phyloP scores from a whole-genome alignment of 2,888 invertebrate genomes.

The Epinotia bilunana region DNA sequence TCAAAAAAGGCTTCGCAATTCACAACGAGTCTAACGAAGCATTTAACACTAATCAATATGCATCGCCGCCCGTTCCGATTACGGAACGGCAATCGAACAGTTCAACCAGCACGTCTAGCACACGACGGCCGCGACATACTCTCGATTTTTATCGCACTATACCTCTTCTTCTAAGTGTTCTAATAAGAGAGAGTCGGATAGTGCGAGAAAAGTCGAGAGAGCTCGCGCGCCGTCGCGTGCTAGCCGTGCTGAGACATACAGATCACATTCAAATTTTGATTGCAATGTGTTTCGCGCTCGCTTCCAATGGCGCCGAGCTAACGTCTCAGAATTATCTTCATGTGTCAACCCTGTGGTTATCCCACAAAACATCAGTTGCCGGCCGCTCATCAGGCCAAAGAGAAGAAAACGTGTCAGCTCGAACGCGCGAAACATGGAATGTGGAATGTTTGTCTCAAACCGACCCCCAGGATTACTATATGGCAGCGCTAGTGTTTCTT shows the following conservation, averaged over 20 bases:
- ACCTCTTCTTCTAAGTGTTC: too few relatives aligned
- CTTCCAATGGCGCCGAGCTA: neutral
- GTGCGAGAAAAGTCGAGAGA: too few relatives aligned
- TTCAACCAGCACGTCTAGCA: too few relatives aligned
- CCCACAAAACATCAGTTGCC: too few relatives aligned
- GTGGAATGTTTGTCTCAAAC: neutral
- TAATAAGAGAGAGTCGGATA: too few relatives aligned
- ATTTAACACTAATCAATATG: slow-evolving; percentile 23
- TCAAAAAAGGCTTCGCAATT: slow-evolving; percentile 11
- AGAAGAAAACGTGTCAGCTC: neutral
- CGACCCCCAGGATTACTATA: slow-evolving; percentile 19
- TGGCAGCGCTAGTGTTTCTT: slow-evolving; percentile 35
- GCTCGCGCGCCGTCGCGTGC: too few relatives aligned
- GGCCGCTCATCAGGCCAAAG: too few relatives aligned
- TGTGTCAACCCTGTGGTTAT: too few relatives aligned
- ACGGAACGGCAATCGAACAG: slow-evolving; percentile 13
- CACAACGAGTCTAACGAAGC: slow-evolving; percentile 20
- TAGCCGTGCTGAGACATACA: too few relatives aligned
- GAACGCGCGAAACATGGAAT: neutral
- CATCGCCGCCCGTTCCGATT: slow-evolving; percentile 12
- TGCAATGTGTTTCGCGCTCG: neutral
- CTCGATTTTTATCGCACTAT: too few relatives aligned
- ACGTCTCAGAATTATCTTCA: neutral
- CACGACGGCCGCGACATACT: too few relatives aligned
- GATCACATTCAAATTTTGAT: neutral